Conservation (phyloP, 1,140 invertebrate genomes). For the Bradysia coprophila region DNA sequence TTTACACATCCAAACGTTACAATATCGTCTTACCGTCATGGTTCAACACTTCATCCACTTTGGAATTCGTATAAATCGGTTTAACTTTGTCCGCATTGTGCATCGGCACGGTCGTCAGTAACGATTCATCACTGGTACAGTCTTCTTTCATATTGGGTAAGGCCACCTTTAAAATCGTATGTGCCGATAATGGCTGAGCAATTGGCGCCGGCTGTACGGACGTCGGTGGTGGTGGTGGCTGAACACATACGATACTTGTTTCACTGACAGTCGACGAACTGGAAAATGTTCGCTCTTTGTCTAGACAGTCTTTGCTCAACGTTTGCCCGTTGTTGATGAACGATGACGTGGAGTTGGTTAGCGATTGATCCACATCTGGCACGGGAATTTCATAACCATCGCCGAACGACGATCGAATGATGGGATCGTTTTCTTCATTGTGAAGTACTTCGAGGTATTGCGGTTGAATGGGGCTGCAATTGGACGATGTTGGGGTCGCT, state of each 20-base stretch:
- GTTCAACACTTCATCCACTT: background rate
- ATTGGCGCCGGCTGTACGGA: background rate
- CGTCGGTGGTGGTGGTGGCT: too few species aligned
- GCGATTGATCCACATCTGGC: background rate
- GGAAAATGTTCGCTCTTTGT: conserved; percentile 2
- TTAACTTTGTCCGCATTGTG: background rate
- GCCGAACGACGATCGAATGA: conserved; percentile 1
- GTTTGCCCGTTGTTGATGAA: too few species aligned
- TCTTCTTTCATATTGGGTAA: background rate
- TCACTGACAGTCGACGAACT: conserved; percentile 4
- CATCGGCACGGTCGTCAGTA: background rate
- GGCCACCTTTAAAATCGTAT: background rate
- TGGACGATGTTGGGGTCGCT: background rate
- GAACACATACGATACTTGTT: background rate
- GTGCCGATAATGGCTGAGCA: background rate
- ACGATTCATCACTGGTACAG: background rate
- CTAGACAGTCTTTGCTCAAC: background rate
- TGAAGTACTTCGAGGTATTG: conserved; percentile 28
- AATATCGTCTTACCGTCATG: background rate
- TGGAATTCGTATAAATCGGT: background rate
- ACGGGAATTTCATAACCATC: conserved; percentile 5
- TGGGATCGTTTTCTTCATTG: conserved; percentile 11
- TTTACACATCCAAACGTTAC: too few species aligned
- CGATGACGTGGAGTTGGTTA: background rate
- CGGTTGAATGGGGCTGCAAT: conserved; percentile 9